phyloP scores from a whole-genome alignment of 2,888 invertebrate species.

The Lacanobia wlatinum region DNA sequence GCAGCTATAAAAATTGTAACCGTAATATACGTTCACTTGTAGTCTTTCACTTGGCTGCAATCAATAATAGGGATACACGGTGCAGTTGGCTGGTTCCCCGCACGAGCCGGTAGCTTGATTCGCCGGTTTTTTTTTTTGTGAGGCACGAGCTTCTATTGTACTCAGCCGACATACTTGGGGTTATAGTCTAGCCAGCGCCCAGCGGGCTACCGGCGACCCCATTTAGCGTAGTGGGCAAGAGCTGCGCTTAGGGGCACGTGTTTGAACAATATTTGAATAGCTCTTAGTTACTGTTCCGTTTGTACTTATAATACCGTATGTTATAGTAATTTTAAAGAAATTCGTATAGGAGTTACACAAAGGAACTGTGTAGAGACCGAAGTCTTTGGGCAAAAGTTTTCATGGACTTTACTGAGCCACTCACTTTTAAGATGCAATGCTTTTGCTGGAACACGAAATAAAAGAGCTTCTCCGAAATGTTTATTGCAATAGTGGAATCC shows the following conservation, averaged over 20 bases:
- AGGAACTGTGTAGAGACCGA: no score
- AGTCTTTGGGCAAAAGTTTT: not conserved
- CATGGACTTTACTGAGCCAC: not conserved
- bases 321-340: not conserved
- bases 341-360: not conserved
- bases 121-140: slow-evolving; percentile 41
- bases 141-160: slow-evolving; percentile 47
- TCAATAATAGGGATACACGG: slow-evolving; percentile 36
- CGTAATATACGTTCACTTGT: not conserved
- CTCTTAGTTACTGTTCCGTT: not conserved
- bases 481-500: not conserved
- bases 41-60: slow-evolving; percentile 37
- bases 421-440: not conserved
- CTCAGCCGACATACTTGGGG: slow-evolving; percentile 40
- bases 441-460: not conserved
- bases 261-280: slow-evolving; percentile 29
- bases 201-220: slow-evolving; percentile 46
- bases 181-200: slow-evolving; percentile 51
- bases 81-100: slow-evolving; percentile 35
- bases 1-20: slow-evolving; percentile 32
- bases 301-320: not conserved
- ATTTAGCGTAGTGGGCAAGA: slow-evolving; percentile 31
- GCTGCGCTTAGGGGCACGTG: slow-evolving; percentile 13
- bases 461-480: not conserved
- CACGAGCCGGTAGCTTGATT: slow-evolving; percentile 31